These are phyloP conservation scores for Machimus rusticus DNA, from an alignment of 2,888 invertebrate species.

Conservation along the genomic window DNA sequence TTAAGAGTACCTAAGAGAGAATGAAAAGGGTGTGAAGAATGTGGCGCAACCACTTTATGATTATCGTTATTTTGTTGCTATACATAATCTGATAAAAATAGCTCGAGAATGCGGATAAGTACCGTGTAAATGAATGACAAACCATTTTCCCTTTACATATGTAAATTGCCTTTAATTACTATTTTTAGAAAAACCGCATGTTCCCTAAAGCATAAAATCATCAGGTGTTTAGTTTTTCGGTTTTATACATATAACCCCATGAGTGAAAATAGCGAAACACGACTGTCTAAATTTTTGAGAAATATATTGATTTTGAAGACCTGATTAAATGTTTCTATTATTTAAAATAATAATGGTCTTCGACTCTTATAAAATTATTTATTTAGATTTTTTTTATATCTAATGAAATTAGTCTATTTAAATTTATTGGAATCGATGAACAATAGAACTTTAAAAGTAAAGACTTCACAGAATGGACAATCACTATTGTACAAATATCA, in stretches of 20 bases:
- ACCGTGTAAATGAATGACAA: background rate
- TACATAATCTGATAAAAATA: background rate
- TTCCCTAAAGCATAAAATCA: background rate
- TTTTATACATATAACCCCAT: background rate
- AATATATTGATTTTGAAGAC: background rate
- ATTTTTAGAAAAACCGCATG: background rate
- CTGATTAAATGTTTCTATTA: too few species aligned
- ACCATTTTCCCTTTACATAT: background rate
- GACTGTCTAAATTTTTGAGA: background rate
- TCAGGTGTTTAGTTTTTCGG: background rate
- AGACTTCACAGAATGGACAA: background rate
- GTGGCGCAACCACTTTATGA: background rate
- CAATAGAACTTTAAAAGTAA: background rate
- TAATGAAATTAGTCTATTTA: too few species aligned
- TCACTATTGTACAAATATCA: background rate
- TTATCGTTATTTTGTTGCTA: background rate
- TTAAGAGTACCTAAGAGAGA: background rate
- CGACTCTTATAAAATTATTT: too few species aligned
- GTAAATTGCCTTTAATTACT: background rate
- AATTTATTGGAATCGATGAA: too few species aligned
- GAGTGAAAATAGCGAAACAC: background rate
- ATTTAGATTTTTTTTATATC: too few species aligned
- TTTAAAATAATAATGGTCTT: too few species aligned
- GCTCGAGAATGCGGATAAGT: background rate
- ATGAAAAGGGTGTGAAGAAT: background rate